phyloP scores from a whole-genome alignment of 2,113 vertebrate genomes.

The Amblyornis subalaris region DNA sequence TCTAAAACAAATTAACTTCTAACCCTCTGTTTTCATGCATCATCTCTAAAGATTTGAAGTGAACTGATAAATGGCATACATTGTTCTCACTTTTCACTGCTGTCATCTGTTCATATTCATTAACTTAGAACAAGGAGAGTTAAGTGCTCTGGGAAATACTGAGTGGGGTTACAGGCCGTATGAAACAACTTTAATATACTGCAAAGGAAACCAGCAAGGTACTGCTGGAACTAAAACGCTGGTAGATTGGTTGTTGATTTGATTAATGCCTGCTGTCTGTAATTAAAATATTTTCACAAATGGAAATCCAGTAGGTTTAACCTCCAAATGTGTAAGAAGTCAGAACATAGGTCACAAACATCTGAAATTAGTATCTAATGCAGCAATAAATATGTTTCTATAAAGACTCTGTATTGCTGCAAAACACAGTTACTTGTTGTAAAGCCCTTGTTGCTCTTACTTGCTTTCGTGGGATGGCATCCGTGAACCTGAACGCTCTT shows the following conservation, averaged over 20 bases:
- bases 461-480: not conserved
- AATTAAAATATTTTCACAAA: not conserved
- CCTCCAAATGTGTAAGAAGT: not conserved
- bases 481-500: not conserved
- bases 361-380: not conserved
- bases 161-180: not conserved
- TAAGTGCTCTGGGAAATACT: not conserved
- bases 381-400: not conserved
- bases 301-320: not conserved
- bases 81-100: not conserved
- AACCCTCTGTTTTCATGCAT: not conserved
- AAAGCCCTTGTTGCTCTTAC: not conserved
- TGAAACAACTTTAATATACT: not conserved
- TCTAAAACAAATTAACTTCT: not conserved
- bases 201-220: not conserved
- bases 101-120: not conserved
- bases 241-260: not conserved
- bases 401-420: not conserved
- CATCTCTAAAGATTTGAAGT: not conserved
- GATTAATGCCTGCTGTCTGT: not conserved
- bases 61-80: not conserved
- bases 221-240: not conserved
- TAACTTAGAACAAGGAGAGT: not conserved
- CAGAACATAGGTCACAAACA: not conserved
- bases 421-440: not conserved